These are phyloP conservation scores for Bubo bubo DNA, from an alignment of 2,113 vertebrate species.

Conservation along the genomic window DNA sequence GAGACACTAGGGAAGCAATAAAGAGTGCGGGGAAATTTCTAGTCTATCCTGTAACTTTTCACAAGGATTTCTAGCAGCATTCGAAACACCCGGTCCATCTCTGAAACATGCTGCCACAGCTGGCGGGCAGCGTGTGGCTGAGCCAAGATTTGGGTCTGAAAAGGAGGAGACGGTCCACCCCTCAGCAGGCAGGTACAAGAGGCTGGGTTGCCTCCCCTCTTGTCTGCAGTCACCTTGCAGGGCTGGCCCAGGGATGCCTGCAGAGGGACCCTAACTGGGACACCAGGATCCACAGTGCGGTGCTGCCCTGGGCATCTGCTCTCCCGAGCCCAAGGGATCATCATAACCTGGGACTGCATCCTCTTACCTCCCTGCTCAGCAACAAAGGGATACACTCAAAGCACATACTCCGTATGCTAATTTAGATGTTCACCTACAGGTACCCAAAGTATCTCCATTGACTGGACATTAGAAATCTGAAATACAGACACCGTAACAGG, in stretches of 20 bases:
- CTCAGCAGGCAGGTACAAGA: accelerated
- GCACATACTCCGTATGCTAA: background rate
- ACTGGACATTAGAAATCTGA: background rate
- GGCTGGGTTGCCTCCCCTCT: accelerated
- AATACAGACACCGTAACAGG: background rate
- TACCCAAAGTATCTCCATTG: background rate
- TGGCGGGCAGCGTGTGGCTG: accelerated
- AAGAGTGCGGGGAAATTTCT: accelerated
- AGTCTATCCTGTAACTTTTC: background rate
- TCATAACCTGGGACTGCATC: background rate
- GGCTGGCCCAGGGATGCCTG: background rate
- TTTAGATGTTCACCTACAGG: background rate
- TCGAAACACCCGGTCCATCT: accelerated
- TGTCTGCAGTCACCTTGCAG: background rate
- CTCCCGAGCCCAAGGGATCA: background rate
- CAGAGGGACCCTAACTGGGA: background rate
- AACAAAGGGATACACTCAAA: background rate
- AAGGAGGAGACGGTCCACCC: background rate
- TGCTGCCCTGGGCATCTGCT: background rate
- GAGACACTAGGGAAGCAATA: background rate
- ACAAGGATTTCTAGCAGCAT: background rate
- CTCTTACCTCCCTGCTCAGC: background rate
- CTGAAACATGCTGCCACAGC: accelerated
- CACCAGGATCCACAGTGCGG: accelerated
- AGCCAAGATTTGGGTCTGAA: background rate